Evolutionary conservation across 2,113 vertebrate genomes (phyloP), one percentile per base, ranked within the genome.

Genomic region (Pao palembangensis): DNA sequence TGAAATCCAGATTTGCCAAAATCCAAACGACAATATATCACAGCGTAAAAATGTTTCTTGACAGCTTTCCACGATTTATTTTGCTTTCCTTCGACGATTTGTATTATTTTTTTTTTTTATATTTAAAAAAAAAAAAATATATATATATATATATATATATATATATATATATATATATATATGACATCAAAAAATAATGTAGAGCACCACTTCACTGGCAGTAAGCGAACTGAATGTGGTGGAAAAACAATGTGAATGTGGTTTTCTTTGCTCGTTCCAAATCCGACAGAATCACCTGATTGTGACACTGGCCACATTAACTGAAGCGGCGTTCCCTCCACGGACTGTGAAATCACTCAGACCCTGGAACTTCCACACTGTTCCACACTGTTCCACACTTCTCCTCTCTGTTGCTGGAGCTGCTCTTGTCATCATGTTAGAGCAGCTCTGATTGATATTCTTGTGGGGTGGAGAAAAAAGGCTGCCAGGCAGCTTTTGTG

Each of bases 401-500:
- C n/a, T n/a, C n/a, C n/a, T n/a, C n/a, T 11, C 8, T 79, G 74
- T 80, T 84, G 73, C 70, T 81, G 14, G 70, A 76, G 81, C 80
- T 82, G 68, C 74, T 78, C 78, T 73, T 81, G 79, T 85, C 79
- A 70, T 79, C 78, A 75, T 81, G 75, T 60, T 66, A 67, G 63
- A 78, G 60, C 51, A 58, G 63, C 61, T 78, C 58, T 83, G 81
- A 87, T 79, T 82, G 70, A 88, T 88, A 79, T 80, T 81, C 69
- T 66, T 17, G 51, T 44, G 59, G 68, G 11, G 43, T 3, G 16
- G 8, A 1, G 16, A 20, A 20, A 48, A 85, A 69, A 79, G 64
- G 68, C 66, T 77, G 65, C 67, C 78, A 61, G 76, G 76, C 55
- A 71, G 71, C 77, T 79, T 82, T 72, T 65, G 56, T 61, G 68